Evolutionary conservation across 1,140 invertebrate species (phyloP).

Genomic region (Metaphire vulgaris): DNA sequence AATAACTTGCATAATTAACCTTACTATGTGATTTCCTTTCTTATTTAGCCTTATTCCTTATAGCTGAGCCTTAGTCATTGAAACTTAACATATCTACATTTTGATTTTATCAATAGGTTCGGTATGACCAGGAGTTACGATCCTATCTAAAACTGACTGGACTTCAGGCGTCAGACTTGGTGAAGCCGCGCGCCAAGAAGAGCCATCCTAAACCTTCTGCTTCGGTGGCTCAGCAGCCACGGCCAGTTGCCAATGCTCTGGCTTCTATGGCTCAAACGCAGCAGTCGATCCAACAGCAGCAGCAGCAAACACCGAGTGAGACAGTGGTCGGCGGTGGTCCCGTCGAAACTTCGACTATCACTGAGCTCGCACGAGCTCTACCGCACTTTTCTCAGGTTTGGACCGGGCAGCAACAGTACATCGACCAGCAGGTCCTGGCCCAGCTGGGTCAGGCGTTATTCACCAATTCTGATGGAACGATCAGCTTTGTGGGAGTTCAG

Average conservation of each 20-base stretch:
- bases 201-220: neutral
- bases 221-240: neutral
- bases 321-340: neutral
- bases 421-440: neutral
- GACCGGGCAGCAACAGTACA: slow-evolving; percentile 16
- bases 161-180: slow-evolving; percentile 21
- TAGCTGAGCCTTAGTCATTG: no score
- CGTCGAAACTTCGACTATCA: neutral
- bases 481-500: neutral
- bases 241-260: neutral
- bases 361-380: neutral
- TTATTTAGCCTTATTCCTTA: no score
- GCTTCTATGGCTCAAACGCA: no score
- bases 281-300: no score
- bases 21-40: no score
- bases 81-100: no score
- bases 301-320: neutral
- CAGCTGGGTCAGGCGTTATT: neutral
- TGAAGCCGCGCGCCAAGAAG: slow-evolving; percentile 16
- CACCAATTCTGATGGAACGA: neutral
- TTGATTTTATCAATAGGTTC: neutral
- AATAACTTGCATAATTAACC: no score
- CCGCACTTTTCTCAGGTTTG: slow-evolving; percentile 29
- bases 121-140: slow-evolving; percentile 20
- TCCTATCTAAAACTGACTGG: slow-evolving; percentile 25